These are phyloP conservation scores for Hybos culiciformis DNA, from an alignment of 2,888 invertebrate genomes.

Conservation along the genomic window DNA sequence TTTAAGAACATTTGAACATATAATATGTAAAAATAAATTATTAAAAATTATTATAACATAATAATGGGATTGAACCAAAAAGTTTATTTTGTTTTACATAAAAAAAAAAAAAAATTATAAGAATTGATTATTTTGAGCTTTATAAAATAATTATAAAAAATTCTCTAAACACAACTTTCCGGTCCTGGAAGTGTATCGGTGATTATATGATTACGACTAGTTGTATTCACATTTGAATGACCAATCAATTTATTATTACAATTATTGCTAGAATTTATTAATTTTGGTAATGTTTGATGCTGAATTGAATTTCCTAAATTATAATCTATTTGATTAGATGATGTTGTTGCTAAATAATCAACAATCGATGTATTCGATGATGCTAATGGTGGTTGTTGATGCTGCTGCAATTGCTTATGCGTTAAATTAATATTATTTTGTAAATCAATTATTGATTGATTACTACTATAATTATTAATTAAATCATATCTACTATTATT, in stretches of 20 bases:
- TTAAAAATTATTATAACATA: too few species aligned
- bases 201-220: constrained; percentile 59
- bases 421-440: constrained; percentile 11
- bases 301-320: constrained; percentile 13
- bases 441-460: constrained; percentile 9
- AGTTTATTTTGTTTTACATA: too few species aligned
- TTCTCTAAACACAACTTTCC: constrained; percentile 70
- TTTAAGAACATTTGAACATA: too few species aligned
- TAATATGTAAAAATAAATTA: too few species aligned
- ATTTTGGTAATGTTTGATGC: constrained; percentile 10
- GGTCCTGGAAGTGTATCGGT: constrained; percentile 77
- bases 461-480: background rate
- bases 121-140: too few species aligned
- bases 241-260: constrained; percentile 11
- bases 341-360: constrained; percentile 17
- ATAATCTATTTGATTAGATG: constrained; percentile 15
- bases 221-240: constrained; percentile 36
- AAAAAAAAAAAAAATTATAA: too few species aligned
- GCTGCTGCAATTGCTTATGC: constrained; percentile 18
- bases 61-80: too few species aligned
- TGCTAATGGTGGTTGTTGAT: too few species aligned
- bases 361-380: constrained; percentile 8
- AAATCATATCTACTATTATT: background rate
- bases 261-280: constrained; percentile 11
- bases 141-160: too few species aligned